Evolutionary conservation across 2,888 invertebrate species (phyloP), one percentile per base, ranked within the genome.

Genomic region (Caenorhabditis angaria): DNA sequence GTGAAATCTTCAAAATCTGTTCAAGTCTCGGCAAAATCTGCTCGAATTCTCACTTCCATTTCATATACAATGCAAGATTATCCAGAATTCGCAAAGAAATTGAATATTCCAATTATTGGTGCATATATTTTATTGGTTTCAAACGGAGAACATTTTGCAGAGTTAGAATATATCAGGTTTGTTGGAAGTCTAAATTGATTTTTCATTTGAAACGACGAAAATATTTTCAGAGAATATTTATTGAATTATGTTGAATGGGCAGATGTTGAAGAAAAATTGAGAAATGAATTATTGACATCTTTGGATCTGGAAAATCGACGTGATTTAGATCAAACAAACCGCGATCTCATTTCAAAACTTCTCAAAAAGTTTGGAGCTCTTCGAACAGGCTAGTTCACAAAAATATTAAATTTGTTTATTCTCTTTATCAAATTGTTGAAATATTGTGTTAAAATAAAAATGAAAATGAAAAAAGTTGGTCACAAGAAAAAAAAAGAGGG

Each of bases 41-140:
- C 55, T 1, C 59, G 69, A 18, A 28, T 69, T 20, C 48, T 69
- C 24, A 56, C 69, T 12, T 55, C 60, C 18, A 64, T 69, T 14
- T 63, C 69, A 14, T 64, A 64, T 60, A 69, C 69, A 12, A 64
- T 64, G 60, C 54, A 64, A 29, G 68, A 68, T 47, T 53, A 68
- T 22, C 61, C 48, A 20, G 47, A 32, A 8, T 20, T 35, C 12
- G 50, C 57, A 32, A 67, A 67, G 35, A 32, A 27, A 20, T n/a
- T 67, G 62, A 61, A 48, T 47, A 32, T 48, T 29, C 25, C 57
- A n/a, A 56, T 67, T 6, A 61, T 41, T 2, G 41, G 51, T 10
- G 35, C 57, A 8, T 67, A 67, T 50, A 20, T 53, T 1, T n/a
- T 27, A 8, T n/a, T 59, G n/a, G 20, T 48, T 12, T 14, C 25